Base-by-base conservation (phyloP, 2,888 invertebrate species). In the Unio delphinus region DNA sequence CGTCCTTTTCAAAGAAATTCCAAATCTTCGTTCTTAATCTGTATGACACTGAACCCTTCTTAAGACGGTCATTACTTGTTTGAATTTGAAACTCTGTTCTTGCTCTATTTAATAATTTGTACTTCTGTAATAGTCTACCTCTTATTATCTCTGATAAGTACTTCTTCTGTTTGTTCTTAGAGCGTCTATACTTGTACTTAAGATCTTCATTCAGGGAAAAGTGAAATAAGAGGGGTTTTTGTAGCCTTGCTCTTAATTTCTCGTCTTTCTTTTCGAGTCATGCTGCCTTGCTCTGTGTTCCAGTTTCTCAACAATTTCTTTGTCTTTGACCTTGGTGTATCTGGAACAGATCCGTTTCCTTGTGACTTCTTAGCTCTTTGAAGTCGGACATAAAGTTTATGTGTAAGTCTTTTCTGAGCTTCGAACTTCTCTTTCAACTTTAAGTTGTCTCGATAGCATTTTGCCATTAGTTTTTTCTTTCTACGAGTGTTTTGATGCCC, bases 291-390 rank as follows among this genome's bases (percentile, higher is more conserved):
- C 28, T 28, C 28, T 28, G 28, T 28, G 28, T 28, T 28, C 28
- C 62, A 57, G 34, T 68, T 68, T 61, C 65, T 61, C 26, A 69
- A 57, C 28, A 62, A 55, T 65, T 69, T 69, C 64, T 57, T 64
- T 26, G 59, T 64, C 56, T 64, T 68, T 18, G 60, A 34, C 34
- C 61, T 30, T 26, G 61, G 69, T 63, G 55, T 67, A 55, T 64
- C 55, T 18, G n/a, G 58, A 8, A 23, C 58, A 58, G 57, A 58
- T 65, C 45, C 20, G n/a, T 55, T 55, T 20, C 55, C 34, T 55
- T 56, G 61, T 60, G 60, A 56, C n/a, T 61, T 34, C 45, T 60
- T 65, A 55, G 45, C 55, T 55, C 69, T 69, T 56, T 56, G 55
- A 30, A 26, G 45, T 45, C 65, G 30, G 54, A 61, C 61, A 5